phyloP scores from a whole-genome alignment of 2,113 vertebrate species.

The Camelus dromedarius region DNA sequence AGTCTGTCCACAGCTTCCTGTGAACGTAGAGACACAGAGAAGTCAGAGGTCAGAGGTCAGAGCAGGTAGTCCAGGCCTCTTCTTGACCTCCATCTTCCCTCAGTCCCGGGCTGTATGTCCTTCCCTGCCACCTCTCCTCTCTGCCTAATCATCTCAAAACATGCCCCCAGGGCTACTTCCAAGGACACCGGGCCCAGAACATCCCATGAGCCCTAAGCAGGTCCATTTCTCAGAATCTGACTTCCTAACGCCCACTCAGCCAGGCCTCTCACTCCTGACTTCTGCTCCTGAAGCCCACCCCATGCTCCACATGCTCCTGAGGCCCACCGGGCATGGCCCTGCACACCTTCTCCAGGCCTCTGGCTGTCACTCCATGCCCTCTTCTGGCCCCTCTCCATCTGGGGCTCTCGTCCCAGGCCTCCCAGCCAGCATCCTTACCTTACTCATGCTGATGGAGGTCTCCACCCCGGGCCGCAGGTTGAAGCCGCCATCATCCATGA shows the following conservation, averaged over 20 bases:
- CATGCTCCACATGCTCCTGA: background rate
- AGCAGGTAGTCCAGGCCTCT: background rate
- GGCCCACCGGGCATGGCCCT: no score
- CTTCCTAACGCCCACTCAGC: background rate
- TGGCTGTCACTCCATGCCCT: rapidly evolving
- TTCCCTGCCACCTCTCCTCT: no score
- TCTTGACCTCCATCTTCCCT: background rate
- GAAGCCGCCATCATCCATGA: conserved; percentile 92
- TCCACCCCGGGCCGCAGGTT: conserved; percentile 89
- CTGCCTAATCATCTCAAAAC: background rate
- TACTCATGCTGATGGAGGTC: conserved; percentile 90
- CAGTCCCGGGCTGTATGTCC: background rate
- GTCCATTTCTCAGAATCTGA: background rate
- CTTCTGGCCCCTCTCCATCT: background rate
- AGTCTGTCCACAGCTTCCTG: conserved; percentile 88
- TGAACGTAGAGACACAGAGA: background rate
- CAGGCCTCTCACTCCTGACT: rapidly evolving
- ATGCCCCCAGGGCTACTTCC: background rate
- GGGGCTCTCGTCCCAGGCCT: background rate
- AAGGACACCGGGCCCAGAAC: background rate
- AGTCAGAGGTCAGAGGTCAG: background rate
- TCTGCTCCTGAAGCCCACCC: background rate
- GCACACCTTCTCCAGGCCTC: background rate
- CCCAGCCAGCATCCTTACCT: conserved; percentile 76
- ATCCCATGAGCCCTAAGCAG: background rate